Percentiles rank a stretch among this genome's conserved stretches.
Conservation (phyloP, 2,113 vertebrate genomes). For the Takifugu bimaculatus region DNA sequence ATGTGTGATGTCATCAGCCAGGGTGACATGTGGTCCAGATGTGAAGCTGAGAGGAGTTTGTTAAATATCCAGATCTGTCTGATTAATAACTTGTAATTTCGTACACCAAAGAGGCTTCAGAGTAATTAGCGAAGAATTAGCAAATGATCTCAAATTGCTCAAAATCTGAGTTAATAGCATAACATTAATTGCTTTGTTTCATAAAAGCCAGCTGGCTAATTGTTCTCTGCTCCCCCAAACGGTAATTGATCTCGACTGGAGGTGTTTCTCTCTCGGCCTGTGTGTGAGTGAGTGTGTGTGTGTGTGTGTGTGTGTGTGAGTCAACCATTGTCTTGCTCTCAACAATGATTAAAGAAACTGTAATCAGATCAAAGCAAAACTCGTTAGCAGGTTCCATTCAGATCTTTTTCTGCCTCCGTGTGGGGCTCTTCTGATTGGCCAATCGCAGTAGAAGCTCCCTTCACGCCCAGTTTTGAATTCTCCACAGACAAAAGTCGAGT, state of each 20-base stretch:
- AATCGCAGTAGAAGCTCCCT: too few species aligned
- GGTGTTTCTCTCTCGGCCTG: slow-evolving; percentile 21
- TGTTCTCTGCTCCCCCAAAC: slow-evolving; percentile 41
- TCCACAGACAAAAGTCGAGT: too few species aligned
- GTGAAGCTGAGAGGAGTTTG: slow-evolving; percentile 49
- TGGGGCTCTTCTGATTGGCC: too few species aligned
- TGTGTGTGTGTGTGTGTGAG: not conserved
- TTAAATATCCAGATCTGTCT: slow-evolving; percentile 59
- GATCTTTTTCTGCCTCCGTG: too few species aligned
- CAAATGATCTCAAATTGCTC: slow-evolving; percentile 65
- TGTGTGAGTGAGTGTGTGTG: slow-evolving; percentile 12
- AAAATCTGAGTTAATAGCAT: slow-evolving; percentile 73
- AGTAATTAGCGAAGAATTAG: slow-evolving; percentile 72
- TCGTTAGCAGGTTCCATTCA: too few species aligned
- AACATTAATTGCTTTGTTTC: slow-evolving; percentile 75
- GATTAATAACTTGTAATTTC: slow-evolving; percentile 62
- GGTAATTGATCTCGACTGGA: slow-evolving; percentile 52
- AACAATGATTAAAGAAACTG: too few species aligned
- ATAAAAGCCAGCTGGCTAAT: slow-evolving; percentile 76
- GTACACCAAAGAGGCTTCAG: slow-evolving; percentile 50
- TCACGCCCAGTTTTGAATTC: too few species aligned
- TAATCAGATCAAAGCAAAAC: too few species aligned
- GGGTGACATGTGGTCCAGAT: slow-evolving; percentile 17
- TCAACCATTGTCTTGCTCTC: not conserved
- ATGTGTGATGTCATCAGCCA: not conserved